Percentiles rank a stretch among this genome's conserved stretches.
Evolutionary conservation across 2,113 vertebrate genomes (phyloP).

Genomic region (Synodontis membranacea): DNA sequence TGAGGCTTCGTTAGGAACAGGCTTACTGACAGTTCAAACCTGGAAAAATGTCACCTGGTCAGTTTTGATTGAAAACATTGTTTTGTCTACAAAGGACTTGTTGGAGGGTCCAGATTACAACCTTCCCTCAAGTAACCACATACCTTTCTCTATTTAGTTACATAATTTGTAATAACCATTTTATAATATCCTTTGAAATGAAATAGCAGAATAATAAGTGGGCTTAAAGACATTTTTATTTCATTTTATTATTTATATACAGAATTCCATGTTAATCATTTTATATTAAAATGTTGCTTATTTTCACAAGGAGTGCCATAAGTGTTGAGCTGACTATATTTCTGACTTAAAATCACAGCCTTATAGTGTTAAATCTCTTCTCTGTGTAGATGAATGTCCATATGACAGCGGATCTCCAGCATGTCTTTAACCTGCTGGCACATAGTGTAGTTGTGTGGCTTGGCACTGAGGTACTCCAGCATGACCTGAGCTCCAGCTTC

Average conservation of each 20-base stretch:
- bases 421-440: slow-evolving; percentile 43
- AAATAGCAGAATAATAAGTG: neutral
- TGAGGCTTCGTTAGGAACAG: too few species aligned
- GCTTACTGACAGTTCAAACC: too few species aligned
- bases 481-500: slow-evolving; percentile 33
- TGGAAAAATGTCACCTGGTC: too few species aligned
- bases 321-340: neutral
- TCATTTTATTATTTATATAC: too few species aligned
- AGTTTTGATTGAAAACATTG: too few species aligned
- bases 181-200: neutral
- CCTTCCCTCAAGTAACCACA: too few species aligned
- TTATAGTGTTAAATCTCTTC: neutral
- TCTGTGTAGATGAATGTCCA: neutral
- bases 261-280: neutral
- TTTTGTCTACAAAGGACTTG: too few species aligned
- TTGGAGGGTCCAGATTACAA: too few species aligned
- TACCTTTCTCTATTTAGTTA: neutral
- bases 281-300: neutral
- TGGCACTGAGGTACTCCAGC: slow-evolving; percentile 53
- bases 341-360: neutral
- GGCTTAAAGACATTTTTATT: neutral
- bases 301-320: neutral
- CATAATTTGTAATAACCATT: neutral
- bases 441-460: slow-evolving; percentile 50
- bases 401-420: slow-evolving; percentile 49